phyloP scores from a whole-genome alignment of 2,113 vertebrate genomes.

The Rhombomys opimus region DNA sequence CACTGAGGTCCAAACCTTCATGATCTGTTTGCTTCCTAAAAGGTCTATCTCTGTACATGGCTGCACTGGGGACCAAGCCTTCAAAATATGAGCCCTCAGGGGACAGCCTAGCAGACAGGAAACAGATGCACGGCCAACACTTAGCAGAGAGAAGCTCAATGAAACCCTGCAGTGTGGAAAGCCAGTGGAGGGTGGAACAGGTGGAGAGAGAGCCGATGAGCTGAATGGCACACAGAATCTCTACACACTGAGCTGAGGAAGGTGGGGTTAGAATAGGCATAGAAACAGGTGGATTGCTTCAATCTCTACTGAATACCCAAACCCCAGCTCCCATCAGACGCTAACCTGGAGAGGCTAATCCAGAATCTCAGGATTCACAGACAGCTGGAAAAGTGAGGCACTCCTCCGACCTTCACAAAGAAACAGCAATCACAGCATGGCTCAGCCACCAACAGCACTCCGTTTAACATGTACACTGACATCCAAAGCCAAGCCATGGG shows the following conservation, averaged over 20 bases:
- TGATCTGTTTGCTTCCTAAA: not conserved
- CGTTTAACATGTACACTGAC: accelerated
- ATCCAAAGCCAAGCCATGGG: not conserved
- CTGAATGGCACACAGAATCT: not conserved
- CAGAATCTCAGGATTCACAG: not conserved
- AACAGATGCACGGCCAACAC: not conserved
- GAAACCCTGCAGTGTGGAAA: not conserved
- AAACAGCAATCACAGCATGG: accelerated
- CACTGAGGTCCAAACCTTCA: not conserved
- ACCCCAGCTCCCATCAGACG: not conserved
- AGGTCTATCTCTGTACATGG: not conserved
- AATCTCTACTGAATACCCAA: not conserved
- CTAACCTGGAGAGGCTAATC: not conserved
- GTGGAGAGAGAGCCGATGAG: not conserved
- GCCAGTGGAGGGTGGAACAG: accelerated
- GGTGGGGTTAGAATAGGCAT: accelerated
- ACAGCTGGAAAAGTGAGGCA: not conserved
- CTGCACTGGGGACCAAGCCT: not conserved
- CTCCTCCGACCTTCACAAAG: not conserved
- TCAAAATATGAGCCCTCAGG: not conserved
- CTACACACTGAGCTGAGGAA: not conserved
- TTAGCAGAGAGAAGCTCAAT: not conserved
- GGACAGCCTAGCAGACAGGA: not conserved
- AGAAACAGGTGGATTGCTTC: not conserved
- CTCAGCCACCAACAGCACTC: not conserved